Evolutionary conservation across 2,113 vertebrate species (phyloP).

Genomic region (Sylvietta virens): DNA sequence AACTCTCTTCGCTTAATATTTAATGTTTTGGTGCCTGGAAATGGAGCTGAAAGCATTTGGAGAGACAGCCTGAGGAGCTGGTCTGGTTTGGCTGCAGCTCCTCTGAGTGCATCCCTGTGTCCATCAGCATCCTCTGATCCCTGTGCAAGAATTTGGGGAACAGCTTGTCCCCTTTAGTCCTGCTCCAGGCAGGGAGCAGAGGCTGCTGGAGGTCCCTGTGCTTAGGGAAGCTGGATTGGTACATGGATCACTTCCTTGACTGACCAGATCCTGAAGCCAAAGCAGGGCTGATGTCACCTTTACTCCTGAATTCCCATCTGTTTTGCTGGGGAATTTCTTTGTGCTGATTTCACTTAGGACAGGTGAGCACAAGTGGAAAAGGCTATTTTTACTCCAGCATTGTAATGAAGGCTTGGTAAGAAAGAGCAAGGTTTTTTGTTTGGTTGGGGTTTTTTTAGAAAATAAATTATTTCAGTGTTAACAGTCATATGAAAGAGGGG

Average conservation of each 20-base stretch:
- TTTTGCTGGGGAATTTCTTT: background rate
- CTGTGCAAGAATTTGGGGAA: background rate
- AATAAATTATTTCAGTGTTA: background rate
- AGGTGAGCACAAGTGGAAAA: background rate
- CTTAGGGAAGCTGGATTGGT: background rate
- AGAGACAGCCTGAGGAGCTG: background rate
- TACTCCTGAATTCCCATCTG: background rate
- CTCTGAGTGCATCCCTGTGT: background rate
- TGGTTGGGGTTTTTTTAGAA: background rate
- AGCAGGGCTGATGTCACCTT: background rate
- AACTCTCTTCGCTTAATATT: conserved; percentile 46
- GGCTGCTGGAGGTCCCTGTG: background rate
- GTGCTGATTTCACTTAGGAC: background rate
- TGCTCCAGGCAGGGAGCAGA: background rate
- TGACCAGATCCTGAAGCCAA: accelerated
- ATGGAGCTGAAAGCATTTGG: background rate
- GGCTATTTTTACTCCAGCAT: background rate
- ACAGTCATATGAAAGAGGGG: background rate
- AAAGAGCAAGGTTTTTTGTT: background rate
- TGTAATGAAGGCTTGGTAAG: background rate
- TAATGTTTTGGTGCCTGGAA: background rate
- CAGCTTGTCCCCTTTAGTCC: background rate
- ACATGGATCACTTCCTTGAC: background rate
- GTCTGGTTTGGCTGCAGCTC: background rate
- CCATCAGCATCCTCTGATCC: background rate